Conservation (phyloP, 2,888 invertebrate species). For the Tanaodytes sp. region DNA sequence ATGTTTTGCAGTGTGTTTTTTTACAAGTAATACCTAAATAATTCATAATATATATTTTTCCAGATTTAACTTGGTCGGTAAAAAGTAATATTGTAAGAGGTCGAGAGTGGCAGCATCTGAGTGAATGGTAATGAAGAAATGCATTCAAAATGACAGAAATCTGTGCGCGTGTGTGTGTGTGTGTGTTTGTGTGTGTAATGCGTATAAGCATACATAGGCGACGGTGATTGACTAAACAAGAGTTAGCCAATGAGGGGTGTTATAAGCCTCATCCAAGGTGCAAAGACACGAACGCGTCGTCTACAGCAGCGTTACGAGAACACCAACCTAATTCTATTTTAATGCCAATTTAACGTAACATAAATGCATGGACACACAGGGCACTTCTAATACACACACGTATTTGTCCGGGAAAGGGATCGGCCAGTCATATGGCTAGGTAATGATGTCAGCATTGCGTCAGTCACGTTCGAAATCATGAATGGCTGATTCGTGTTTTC, state of each 20-base stretch:
- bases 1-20: no score
- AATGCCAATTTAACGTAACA: slow-evolving; percentile 68
- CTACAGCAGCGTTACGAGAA: slow-evolving; percentile 57
- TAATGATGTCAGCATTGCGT: slow-evolving; percentile 64
- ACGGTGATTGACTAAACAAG: slow-evolving; percentile 58
- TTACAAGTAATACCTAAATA: no score
- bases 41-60: no score
- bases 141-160: slow-evolving; percentile 22
- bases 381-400: slow-evolving; percentile 36
- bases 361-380: slow-evolving; percentile 50
- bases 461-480: slow-evolving; percentile 67
- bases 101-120: no score
- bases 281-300: slow-evolving; percentile 64
- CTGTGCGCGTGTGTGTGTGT: slow-evolving; percentile 11
- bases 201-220: slow-evolving; percentile 54
- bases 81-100: no score
- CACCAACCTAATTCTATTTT: slow-evolving; percentile 70
- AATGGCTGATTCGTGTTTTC: slow-evolving; percentile 62
- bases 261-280: slow-evolving; percentile 65
- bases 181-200: slow-evolving; percentile 18
- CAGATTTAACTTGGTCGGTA: no score
- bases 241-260: slow-evolving; percentile 55
- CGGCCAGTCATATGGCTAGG: slow-evolving; percentile 47
- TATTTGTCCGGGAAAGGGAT: slow-evolving; percentile 34
- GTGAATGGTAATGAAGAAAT: slow-evolving; percentile 29